Conservation (phyloP, 2,888 invertebrate species). For the Chaetogeoica ovagalla region DNA sequence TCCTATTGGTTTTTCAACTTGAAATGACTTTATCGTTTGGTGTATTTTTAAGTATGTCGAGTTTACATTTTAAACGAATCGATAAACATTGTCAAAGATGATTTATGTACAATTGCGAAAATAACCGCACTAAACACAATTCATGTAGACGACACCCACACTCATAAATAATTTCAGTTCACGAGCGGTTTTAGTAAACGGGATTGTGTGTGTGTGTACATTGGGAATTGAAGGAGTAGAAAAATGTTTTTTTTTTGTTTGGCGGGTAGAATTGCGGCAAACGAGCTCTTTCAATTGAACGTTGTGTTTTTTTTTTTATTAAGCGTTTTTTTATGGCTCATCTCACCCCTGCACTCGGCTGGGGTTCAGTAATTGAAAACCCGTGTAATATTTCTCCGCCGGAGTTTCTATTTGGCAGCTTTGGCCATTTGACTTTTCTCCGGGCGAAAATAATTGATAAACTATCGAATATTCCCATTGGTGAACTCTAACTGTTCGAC, state of each 20-base stretch:
- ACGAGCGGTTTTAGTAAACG: slow-evolving; percentile 7
- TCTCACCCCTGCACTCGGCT: neutral
- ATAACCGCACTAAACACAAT: neutral
- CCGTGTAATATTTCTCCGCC: neutral
- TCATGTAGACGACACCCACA: slow-evolving; percentile 2
- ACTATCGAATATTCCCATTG: neutral
- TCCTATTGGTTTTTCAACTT: too few relatives aligned
- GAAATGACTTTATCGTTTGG: too few relatives aligned
- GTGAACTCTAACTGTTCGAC: neutral
- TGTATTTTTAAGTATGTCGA: too few relatives aligned
- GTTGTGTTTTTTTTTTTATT: slow-evolving; percentile 1
- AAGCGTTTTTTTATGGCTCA: slow-evolving; percentile 7
- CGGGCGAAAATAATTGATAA: neutral
- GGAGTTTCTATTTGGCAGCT: neutral
- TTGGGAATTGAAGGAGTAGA: slow-evolving; percentile 16
- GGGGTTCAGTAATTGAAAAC: slow-evolving; percentile 28
- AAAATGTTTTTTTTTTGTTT: neutral
- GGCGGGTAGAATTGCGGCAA: neutral
- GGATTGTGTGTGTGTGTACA: neutral
- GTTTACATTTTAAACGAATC: neutral
- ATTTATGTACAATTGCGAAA: slow-evolving; percentile 11
- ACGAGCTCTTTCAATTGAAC: slow-evolving; percentile 21
- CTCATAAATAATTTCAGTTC: slow-evolving; percentile 27
- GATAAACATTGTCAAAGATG: neutral
- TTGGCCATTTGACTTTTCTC: neutral